phyloP scores from a whole-genome alignment of 1,140 invertebrate species.

The Neodiprion fabricii region DNA sequence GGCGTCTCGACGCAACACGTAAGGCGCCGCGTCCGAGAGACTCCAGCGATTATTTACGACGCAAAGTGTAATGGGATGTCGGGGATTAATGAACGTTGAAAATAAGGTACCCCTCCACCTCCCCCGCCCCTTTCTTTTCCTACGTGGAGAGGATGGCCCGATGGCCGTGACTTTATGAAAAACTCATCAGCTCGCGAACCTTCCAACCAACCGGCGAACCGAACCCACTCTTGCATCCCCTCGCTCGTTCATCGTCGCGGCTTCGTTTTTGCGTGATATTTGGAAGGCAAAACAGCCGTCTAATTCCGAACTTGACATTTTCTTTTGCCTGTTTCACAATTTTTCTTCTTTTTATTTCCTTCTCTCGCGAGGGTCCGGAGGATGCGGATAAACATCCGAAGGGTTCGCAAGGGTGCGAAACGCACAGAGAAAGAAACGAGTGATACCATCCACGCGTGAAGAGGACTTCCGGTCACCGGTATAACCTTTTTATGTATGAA shows the following conservation, averaged over 20 bases:
- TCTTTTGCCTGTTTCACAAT: background rate
- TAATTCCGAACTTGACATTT: background rate
- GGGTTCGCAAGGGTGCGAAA: background rate
- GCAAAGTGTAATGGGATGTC: constrained; percentile 50
- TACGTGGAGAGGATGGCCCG: constrained; percentile 29
- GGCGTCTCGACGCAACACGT: constrained; percentile 30
- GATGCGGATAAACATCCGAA: background rate
- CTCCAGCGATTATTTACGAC: constrained; percentile 50
- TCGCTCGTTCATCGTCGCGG: background rate
- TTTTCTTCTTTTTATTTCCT: background rate
- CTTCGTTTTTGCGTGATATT: background rate
- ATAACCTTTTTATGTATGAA: too few relatives aligned
- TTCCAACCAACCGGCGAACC: constrained; percentile 34
- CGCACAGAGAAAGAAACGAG: background rate
- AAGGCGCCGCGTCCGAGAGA: constrained; percentile 28
- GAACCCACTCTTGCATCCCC: background rate
- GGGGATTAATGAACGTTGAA: constrained; percentile 51
- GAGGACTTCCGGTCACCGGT: constrained; percentile 2
- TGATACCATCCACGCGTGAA: background rate
- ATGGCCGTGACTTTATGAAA: constrained; percentile 33
- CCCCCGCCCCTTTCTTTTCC: background rate
- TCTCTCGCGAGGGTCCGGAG: background rate
- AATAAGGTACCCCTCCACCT: background rate
- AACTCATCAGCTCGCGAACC: constrained; percentile 21
- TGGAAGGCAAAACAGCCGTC: background rate